Conservation (phyloP, 2,113 vertebrate genomes). For the Anguilla rostrata region DNA sequence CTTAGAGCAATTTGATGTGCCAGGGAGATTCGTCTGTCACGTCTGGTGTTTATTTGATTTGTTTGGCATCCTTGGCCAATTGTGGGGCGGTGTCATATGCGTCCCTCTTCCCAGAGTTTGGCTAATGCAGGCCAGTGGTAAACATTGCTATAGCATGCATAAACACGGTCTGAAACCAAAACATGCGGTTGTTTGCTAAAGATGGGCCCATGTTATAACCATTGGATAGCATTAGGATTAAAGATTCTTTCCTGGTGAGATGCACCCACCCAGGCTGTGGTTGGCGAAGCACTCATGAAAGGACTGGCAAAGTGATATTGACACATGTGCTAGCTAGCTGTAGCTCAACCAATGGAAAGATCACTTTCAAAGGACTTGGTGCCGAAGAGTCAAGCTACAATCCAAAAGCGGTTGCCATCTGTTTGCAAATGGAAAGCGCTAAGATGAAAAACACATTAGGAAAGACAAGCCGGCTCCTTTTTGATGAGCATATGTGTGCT, state of each 20-base stretch:
- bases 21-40: not conserved
- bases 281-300: not conserved
- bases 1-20: not conserved
- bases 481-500: not conserved
- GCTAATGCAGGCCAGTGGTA: not conserved
- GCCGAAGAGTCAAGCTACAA: not conserved
- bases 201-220: not conserved
- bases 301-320: not conserved
- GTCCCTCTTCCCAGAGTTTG: not conserved
- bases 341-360: not conserved
- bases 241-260: not conserved
- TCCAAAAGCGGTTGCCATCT: not conserved
- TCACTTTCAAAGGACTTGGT: not conserved
- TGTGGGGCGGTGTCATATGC: not conserved
- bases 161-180: not conserved
- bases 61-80: not conserved
- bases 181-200: not conserved
- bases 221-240: conserved; percentile 4
- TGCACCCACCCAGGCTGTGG: not conserved
- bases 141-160: not conserved
- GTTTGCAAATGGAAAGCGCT: too few relatives aligned
- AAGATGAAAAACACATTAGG: too few relatives aligned
- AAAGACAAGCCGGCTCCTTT: not conserved
- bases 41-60: not conserved
- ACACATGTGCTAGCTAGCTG: not conserved